Base-by-base conservation (phyloP, 2,888 invertebrate species). In the Lycophotia porphyrea region DNA sequence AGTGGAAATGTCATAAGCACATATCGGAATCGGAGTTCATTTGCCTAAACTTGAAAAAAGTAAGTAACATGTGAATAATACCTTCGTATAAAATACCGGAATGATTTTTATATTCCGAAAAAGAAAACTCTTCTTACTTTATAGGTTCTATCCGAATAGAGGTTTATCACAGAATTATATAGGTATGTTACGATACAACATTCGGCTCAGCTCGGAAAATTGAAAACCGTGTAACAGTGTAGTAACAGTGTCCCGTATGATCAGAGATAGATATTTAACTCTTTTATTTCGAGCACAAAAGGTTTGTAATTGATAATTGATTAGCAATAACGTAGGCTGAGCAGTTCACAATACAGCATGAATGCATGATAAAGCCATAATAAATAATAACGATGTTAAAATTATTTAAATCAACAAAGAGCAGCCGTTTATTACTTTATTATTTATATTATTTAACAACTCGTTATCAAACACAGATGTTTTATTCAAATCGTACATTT, bases 391-490 rank as follows among this genome's bases (percentile, higher is more conserved):
- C 9, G n/a, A 47, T 55, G 27, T 39, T 55, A 58, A 79, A 66
- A 79, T 66, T 36, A 79, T 66, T 55, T n/a, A 15, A 73, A 31
- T 24, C 52, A 73, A 67, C 69, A 79, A 58, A 78, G 27, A 79
- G 31, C n/a, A 47, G 31, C 27, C n/a, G 39, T 68, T 63, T 67
- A 70, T 68, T 68, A 34, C 31, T 60, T 49, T 55, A 67, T 75
- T 66, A 67, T 67, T 31, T 67, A 63, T 52, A 74, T 71, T 27
- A 74, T 80, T 74, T 74, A 80, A 60, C 27, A 68, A 64, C 63
- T 84, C 5, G 44, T 71, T 63, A 74, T 74, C 63, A 27, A 73
- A 49, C 24, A 9, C 36, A 70, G 49, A 55, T 74, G 61, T 74
- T n/a, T n/a, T 64, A 11, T 61, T 64, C n/a, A 65, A 47, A 52